Conservation (phyloP, 2,113 vertebrate genomes). For the Heterocephalus glaber region DNA sequence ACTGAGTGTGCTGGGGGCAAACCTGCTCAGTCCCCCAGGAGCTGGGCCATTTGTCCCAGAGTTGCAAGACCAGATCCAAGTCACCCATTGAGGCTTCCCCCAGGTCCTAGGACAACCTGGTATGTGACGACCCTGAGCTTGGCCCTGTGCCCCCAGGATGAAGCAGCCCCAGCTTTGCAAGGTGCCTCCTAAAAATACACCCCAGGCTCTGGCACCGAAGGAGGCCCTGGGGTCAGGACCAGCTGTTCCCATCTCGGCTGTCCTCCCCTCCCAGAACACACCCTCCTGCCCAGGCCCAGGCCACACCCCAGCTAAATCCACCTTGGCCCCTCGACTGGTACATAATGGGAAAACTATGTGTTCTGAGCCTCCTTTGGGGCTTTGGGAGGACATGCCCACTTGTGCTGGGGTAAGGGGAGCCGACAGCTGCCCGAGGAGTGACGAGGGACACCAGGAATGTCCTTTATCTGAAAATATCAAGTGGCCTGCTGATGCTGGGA, state of each 20-base stretch:
- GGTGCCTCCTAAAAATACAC: constrained; percentile 56
- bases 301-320: constrained; percentile 53
- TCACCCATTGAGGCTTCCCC: not conserved
- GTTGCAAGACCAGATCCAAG: not conserved
- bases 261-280: constrained; percentile 39
- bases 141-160: not conserved
- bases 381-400: constrained; percentile 50
- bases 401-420: constrained; percentile 49
- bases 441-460: constrained; percentile 53
- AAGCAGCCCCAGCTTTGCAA: not conserved
- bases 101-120: accelerated
- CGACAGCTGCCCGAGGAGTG: constrained; percentile 66
- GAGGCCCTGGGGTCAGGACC: constrained; percentile 30
- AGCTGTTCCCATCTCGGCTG: constrained; percentile 29
- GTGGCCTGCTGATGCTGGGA: not conserved
- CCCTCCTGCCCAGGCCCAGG: not conserved
- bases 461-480: constrained; percentile 52
- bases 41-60: too few relatives aligned
- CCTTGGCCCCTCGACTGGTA: constrained; percentile 51
- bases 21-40: not conserved
- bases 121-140: not conserved
- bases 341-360: constrained; percentile 59
- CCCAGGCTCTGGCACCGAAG: not conserved
- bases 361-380: constrained; percentile 53
- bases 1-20: not conserved